These are phyloP conservation scores for Psococerastis gibbosa DNA, from an alignment of 2,888 invertebrate genomes.

Conservation along the genomic window DNA sequence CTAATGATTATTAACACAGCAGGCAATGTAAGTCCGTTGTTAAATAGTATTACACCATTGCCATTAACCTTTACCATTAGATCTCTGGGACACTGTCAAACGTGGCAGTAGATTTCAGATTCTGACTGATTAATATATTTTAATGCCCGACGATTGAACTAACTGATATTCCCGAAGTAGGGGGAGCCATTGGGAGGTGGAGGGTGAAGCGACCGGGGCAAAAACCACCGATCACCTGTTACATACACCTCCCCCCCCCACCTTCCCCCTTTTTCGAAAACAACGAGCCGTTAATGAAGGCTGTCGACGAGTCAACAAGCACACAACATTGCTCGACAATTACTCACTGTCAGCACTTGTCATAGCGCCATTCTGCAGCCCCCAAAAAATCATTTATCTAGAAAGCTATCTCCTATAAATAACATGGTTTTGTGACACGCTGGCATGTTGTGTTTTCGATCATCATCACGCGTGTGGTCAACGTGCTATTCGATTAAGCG, in stretches of 20 bases:
- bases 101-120: no score
- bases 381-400: slow-evolving; percentile 8
- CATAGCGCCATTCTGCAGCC: slow-evolving; percentile 8
- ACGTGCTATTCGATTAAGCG: no score
- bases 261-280: background rate
- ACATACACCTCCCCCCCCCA: background rate
- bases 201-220: background rate
- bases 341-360: slow-evolving; percentile 10
- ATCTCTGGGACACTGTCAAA: no score
- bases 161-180: no score
- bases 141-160: no score
- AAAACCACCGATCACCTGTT: background rate
- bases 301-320: background rate
- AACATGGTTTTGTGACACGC: slow-evolving; percentile 2
- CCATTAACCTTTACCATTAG: no score
- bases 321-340: slow-evolving; percentile 6
- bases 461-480: no score
- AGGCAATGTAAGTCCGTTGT: no score
- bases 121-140: no score
- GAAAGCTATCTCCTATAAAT: slow-evolving; percentile 9
- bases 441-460: background rate
- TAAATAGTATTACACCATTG: no score
- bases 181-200: no score
- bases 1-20: no score
- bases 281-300: background rate